Conservation (phyloP, 2,113 vertebrate genomes). For the Microtus montanus region DNA sequence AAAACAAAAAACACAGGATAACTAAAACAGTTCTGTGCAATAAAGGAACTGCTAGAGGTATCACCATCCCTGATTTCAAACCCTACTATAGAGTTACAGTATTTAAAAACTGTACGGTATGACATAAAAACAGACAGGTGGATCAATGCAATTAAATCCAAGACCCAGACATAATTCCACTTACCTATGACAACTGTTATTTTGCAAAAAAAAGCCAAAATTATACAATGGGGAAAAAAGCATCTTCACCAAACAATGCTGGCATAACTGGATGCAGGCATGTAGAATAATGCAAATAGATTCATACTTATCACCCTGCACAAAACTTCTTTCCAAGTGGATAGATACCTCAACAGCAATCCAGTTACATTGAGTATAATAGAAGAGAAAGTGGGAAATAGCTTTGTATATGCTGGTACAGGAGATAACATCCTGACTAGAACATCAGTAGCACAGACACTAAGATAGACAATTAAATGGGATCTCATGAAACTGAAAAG, state of each 20-base stretch:
- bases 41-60: background rate
- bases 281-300: background rate
- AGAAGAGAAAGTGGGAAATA: background rate
- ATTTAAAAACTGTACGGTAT: background rate
- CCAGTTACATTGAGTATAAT: background rate
- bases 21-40: background rate
- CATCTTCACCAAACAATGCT: background rate
- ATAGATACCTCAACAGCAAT: background rate
- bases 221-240: background rate
- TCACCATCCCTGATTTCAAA: background rate
- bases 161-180: background rate
- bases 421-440: no score
- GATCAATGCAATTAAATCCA: background rate
- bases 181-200: background rate
- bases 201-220: background rate
- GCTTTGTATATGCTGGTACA: no score
- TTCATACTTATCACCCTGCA: background rate
- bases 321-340: background rate
- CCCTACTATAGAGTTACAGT: background rate
- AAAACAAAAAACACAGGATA: background rate
- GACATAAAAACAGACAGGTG: background rate
- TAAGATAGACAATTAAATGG: no score
- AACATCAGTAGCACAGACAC: no score
- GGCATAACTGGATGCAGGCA: background rate
- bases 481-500: no score